Evolutionary conservation across 2,113 vertebrate genomes (phyloP).

Genomic region (Sander lucioperca): DNA sequence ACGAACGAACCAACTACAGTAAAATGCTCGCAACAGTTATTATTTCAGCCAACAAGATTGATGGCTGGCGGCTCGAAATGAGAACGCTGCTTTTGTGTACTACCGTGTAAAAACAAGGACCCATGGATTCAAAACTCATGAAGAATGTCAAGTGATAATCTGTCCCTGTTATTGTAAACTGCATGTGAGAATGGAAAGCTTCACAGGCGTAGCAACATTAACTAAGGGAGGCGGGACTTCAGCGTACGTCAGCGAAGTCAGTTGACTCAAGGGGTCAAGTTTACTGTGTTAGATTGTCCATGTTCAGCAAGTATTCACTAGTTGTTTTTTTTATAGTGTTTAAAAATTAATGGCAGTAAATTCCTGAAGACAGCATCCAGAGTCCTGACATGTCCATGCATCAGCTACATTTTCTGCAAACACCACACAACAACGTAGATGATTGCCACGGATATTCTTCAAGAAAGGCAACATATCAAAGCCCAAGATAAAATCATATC

Average conservation of each 20-base stretch:
- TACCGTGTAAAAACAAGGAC: background rate
- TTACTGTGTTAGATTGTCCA: slow-evolving; percentile 1
- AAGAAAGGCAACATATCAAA: slow-evolving; percentile 20
- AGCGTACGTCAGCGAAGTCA: background rate
- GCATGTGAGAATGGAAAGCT: background rate
- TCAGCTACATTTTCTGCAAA: slow-evolving; percentile 26
- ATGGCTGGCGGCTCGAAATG: background rate
- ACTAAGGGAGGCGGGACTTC: background rate
- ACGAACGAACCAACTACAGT: background rate
- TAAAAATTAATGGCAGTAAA: background rate
- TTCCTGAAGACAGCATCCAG: slow-evolving; percentile 2
- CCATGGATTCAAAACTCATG: too few species aligned
- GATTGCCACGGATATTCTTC: slow-evolving; percentile 32
- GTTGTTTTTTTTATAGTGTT: background rate
- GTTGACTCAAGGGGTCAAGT: background rate
- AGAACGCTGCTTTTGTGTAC: background rate
- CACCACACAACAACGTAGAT: background rate
- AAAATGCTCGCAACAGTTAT: background rate
- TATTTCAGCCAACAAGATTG: background rate
- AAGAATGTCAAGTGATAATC: too few species aligned
- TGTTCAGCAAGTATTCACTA: slow-evolving; percentile 1
- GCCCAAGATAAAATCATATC: slow-evolving; percentile 48
- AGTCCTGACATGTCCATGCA: background rate
- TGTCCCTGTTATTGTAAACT: background rate
- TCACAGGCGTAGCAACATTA: slow-evolving; percentile 8